Conservation (phyloP, 35 echinoderm and acorn worm species). For the Heliocidaris erythrogramma region DNA sequence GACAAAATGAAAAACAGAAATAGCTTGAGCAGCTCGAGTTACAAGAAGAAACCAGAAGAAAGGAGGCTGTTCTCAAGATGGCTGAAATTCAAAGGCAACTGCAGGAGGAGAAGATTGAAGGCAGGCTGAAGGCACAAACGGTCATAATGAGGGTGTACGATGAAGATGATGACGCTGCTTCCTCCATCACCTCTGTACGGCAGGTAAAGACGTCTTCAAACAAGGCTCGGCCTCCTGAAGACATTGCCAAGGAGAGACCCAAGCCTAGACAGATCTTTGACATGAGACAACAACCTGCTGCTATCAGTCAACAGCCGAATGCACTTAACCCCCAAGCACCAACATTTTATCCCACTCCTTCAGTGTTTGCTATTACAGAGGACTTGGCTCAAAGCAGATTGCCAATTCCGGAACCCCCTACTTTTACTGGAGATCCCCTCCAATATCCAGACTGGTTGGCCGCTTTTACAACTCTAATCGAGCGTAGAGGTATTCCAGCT, state of each 20-base stretch:
- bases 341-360: neutral
- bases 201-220: too few relatives aligned
- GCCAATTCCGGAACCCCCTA: constrained; percentile 60
- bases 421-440: constrained; percentile 71
- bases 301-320: neutral
- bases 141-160: neutral
- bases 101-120: neutral
- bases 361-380: neutral
- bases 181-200: neutral
- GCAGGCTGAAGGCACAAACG: neutral
- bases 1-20: neutral
- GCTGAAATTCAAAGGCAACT: neutral
- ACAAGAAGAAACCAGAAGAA: neutral
- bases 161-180: neutral
- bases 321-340: neutral
- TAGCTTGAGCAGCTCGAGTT: neutral
- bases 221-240: too few relatives aligned
- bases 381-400: neutral
- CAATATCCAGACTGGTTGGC: constrained; percentile 56
- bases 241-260: too few relatives aligned
- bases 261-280: neutral
- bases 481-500: constrained; percentile 41
- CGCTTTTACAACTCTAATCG: constrained; percentile 65
- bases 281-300: neutral
- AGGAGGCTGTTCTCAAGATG: neutral